Percentiles rank a stretch among this genome's conserved stretches.
phyloP scores from a whole-genome alignment of 1,140 invertebrate species.

The Chymomyza costata region DNA sequence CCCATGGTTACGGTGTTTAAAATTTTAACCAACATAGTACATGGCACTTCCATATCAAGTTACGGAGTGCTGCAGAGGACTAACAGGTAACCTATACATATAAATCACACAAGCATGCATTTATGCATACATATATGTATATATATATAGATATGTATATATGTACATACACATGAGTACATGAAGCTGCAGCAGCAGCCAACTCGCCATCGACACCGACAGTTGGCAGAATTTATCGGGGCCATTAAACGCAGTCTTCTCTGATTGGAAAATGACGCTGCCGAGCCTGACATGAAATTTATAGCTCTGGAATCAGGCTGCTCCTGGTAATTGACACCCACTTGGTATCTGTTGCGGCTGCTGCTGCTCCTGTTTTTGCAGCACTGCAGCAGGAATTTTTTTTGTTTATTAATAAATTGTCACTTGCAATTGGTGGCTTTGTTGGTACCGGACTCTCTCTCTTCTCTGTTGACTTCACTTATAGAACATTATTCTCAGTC shows the following conservation, averaged over 20 bases:
- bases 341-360: conserved; percentile 5
- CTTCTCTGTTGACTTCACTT: conserved; percentile 16
- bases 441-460: too few species aligned
- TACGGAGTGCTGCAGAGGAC: too few species aligned
- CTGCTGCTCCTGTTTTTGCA: conserved; percentile 13
- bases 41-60: too few species aligned
- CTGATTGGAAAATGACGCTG: conserved; percentile 11
- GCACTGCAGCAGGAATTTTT: too few species aligned
- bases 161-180: not conserved
- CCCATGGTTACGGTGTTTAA: too few species aligned
- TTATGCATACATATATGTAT: not conserved
- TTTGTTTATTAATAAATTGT: conserved; percentile 74
- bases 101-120: too few species aligned
- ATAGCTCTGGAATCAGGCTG: conserved; percentile 54
- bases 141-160: not conserved
- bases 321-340: conserved; percentile 60
- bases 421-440: conserved; percentile 48
- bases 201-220: too few species aligned
- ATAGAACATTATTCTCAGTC: conserved; percentile 25
- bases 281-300: conserved; percentile 60
- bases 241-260: conserved; percentile 61
- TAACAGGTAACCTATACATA: too few species aligned
- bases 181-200: conserved; percentile 9
- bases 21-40: too few species aligned
- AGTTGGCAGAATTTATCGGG: conserved; percentile 54